Percentiles rank a stretch among this genome's conserved stretches.
Conservation (phyloP, 2,888 invertebrate genomes). For the Eudemis profundana region DNA sequence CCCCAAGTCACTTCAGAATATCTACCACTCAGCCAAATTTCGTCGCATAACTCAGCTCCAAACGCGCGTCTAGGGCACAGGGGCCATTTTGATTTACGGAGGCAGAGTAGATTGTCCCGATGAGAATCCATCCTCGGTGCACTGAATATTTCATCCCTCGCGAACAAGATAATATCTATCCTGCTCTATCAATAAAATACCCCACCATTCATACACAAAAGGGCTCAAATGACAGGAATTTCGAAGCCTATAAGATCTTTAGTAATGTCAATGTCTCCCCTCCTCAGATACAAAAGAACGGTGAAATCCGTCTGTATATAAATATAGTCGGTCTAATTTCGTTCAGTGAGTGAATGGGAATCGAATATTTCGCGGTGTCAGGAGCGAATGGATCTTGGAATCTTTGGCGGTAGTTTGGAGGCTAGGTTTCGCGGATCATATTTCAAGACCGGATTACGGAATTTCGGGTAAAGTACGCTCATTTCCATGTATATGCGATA, state of each 20-base stretch:
- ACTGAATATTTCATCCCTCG: slow-evolving; percentile 36
- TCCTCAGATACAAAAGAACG: slow-evolving; percentile 41
- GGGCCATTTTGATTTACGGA: slow-evolving; percentile 36
- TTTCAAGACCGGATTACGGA: slow-evolving; percentile 9
- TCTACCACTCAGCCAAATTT: background rate
- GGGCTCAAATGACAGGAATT: slow-evolving; percentile 11
- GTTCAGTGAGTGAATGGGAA: slow-evolving; percentile 33
- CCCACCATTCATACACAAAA: slow-evolving; percentile 17
- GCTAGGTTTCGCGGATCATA: slow-evolving; percentile 12
- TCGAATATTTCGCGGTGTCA: slow-evolving; percentile 34
- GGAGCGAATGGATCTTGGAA: slow-evolving; percentile 16
- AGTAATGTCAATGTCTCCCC: background rate
- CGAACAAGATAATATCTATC: slow-evolving; percentile 25
- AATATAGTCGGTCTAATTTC: slow-evolving; percentile 39
- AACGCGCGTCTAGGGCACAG: slow-evolving; percentile 8
- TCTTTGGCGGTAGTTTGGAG: slow-evolving; percentile 6
- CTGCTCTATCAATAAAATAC: slow-evolving; percentile 35
- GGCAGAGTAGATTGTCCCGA: slow-evolving; percentile 34
- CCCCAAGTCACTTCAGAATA: background rate
- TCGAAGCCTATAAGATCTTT: background rate
- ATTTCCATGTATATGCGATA: slow-evolving; percentile 13
- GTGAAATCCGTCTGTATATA: slow-evolving; percentile 42
- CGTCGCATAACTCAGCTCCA: slow-evolving; percentile 9
- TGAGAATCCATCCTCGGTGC: slow-evolving; percentile 30
- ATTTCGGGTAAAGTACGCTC: slow-evolving; percentile 2